Conservation (phyloP, 2,113 vertebrate species). For the Gallinago media region DNA sequence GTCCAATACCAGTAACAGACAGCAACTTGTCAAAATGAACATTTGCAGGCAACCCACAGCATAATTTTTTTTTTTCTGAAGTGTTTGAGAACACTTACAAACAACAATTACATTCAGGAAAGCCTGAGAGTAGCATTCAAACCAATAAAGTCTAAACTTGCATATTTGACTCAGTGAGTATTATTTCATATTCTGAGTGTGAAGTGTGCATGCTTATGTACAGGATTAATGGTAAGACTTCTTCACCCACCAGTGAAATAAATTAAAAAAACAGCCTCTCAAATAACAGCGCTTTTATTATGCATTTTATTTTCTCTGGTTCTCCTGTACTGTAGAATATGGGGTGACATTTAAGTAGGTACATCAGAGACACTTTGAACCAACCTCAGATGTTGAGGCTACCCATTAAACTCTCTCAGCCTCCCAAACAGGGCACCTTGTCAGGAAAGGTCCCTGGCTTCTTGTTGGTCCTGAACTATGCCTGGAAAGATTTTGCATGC, state of each 20-base stretch:
- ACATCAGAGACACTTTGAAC: neutral
- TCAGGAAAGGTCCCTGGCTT: neutral
- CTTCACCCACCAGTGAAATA: neutral
- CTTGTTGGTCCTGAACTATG: fast-evolving
- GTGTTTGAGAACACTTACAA: slow-evolving; percentile 60
- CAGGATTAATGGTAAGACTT: neutral
- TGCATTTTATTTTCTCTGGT: neutral
- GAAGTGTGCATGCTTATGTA: neutral
- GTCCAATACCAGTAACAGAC: slow-evolving; percentile 70
- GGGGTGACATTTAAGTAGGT: neutral
- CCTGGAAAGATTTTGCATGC: neutral
- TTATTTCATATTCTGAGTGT: neutral
- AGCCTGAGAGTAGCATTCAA: slow-evolving; percentile 18
- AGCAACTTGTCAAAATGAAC: slow-evolving; percentile 71
- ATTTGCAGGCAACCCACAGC: slow-evolving; percentile 68
- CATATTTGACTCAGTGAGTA: neutral
- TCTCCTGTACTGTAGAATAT: neutral
- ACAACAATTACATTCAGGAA: slow-evolving; percentile 48
- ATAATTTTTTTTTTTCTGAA: neutral
- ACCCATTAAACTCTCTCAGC: neutral
- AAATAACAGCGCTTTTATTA: neutral
- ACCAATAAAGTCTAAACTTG: neutral
- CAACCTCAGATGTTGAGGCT: neutral
- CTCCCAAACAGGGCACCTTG: neutral
- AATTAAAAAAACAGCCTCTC: neutral